Evolutionary conservation across 2,888 invertebrate genomes (phyloP), one percentile per base, ranked within the genome.

Genomic region (Branchellion lobata): DNA sequence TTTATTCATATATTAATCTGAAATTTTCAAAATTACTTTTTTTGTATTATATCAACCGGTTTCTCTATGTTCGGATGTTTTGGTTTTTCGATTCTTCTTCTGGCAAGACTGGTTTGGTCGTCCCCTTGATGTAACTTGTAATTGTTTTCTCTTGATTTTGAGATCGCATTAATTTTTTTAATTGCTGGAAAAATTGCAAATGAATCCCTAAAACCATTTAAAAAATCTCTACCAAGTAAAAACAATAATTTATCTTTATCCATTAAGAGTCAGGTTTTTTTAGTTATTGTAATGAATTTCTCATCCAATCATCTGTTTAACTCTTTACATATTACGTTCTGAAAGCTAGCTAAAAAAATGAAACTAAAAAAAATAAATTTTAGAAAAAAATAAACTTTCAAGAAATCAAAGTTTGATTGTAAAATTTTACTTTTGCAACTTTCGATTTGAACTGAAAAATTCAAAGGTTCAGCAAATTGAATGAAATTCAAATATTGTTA

Each of bases 291-390:
- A 57, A 57, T 57, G 5, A 57, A 5, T n/a, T 57, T 57, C 21
- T 57, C 5, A n/a, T 24, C 24, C n/a, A 57, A 57, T 57, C 61
- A 57, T 57, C 61, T 57, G 61, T 57, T 57, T 57, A 57, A 57
- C 5, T 57, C 24, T 18, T 24, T 18, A 47, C 47, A 47, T 47
- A 47, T 14, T 47, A 47, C 11, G 18, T 47, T 47, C 18, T 47
- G 18, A 47, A 40, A 8, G 14, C 5, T 40, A 14, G 5, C 5
- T 40, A 40, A 8, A 40, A 40, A 40, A 40, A 40, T 40, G 40
- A 40, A 40, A 40, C 40, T 40, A 40, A 40, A 40, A 8, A 8
- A 8, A 40, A 40, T 8, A 40, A 40, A 40, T 40, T 40, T 8
- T 40, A n/a, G n/a, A n/a, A n/a, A n/a, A n/a, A n/a, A n/a, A n/a